Evolutionary conservation across 1,140 invertebrate genomes (phyloP).

Genomic region (Scaptomyza hsui): DNA sequence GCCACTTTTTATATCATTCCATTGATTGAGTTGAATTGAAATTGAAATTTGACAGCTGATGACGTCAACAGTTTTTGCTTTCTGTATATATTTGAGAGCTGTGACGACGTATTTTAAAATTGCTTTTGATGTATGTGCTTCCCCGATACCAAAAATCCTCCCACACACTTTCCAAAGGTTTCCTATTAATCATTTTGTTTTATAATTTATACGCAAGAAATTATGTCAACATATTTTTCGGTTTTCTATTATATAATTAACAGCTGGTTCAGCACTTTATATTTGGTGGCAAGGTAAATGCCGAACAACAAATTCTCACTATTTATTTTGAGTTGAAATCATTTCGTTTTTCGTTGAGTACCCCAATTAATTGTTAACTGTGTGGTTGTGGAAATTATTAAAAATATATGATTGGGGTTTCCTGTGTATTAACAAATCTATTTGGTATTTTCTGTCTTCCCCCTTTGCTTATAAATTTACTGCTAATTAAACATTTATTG

Average conservation of each 20-base stretch:
- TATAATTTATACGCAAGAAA: constrained; percentile 15
- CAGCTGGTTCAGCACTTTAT: constrained; percentile 69
- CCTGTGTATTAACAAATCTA: constrained; percentile 15
- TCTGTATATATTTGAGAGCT: constrained; percentile 37
- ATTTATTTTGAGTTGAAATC: neutral
- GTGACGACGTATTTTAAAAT: neutral
- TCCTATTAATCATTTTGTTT: constrained; percentile 8
- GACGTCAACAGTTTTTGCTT: constrained; percentile 32
- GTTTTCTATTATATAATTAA: constrained; percentile 53
- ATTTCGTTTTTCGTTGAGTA: constrained; percentile 18
- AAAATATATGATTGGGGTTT: neutral
- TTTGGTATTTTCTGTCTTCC: constrained; percentile 26
- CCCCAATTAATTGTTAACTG: neutral
- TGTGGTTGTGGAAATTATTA: neutral
- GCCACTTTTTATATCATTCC: constrained; percentile 45
- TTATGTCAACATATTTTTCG: constrained; percentile 24
- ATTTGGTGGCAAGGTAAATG: constrained; percentile 79
- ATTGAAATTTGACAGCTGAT: constrained; percentile 59
- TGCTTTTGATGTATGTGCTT: constrained; percentile 7
- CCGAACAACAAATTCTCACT: constrained; percentile 14
- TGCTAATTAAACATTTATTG: constrained; percentile 39
- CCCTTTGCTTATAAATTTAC: constrained; percentile 23
- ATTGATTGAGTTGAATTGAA: constrained; percentile 59
- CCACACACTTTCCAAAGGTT: neutral
- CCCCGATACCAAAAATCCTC: neutral